Percentiles rank a stretch among this genome's conserved stretches.
Conservation (phyloP, 2,888 invertebrate species). For the Himalopsyche kuldschensis region DNA sequence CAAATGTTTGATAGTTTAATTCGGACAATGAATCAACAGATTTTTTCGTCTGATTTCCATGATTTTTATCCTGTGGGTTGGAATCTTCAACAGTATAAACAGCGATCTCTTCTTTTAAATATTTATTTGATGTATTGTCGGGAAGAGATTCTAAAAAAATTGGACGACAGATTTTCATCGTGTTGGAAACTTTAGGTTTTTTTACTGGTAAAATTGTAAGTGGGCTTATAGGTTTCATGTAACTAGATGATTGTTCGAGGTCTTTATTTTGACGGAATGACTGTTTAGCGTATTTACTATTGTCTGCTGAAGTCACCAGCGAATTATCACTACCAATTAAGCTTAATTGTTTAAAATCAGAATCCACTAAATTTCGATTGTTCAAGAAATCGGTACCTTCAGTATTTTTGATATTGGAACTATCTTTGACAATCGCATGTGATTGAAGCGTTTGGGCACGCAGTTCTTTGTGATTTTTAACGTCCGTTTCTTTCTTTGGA, state of each 20-base stretch:
- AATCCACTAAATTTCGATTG: neutral
- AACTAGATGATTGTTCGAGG: neutral
- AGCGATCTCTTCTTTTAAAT: neutral
- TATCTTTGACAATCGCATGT: conserved; percentile 45
- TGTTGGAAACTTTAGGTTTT: neutral
- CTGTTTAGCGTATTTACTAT: conserved; percentile 49
- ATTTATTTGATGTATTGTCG: neutral
- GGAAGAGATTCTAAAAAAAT: conserved; percentile 38
- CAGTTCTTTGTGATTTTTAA: conserved; percentile 53
- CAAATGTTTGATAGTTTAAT: conserved; percentile 21
- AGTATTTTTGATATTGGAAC: neutral
- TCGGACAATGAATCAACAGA: conserved; percentile 39
- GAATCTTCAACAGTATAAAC: neutral
- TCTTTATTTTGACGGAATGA: conserved; percentile 42
- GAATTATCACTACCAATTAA: neutral
- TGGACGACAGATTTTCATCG: conserved; percentile 29
- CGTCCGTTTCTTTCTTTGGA: conserved; percentile 57
- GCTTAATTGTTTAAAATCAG: neutral
- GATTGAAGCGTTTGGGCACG: conserved; percentile 54
- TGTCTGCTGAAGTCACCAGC: conserved; percentile 45
- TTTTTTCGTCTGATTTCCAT: conserved; percentile 31
- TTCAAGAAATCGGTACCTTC: neutral
- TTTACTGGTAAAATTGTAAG: neutral
- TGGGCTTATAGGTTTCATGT: neutral
- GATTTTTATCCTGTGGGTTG: conserved; percentile 27